Evolutionary conservation across 2,888 invertebrate species (phyloP).

Genomic region (Rhamphomyia laevipes): DNA sequence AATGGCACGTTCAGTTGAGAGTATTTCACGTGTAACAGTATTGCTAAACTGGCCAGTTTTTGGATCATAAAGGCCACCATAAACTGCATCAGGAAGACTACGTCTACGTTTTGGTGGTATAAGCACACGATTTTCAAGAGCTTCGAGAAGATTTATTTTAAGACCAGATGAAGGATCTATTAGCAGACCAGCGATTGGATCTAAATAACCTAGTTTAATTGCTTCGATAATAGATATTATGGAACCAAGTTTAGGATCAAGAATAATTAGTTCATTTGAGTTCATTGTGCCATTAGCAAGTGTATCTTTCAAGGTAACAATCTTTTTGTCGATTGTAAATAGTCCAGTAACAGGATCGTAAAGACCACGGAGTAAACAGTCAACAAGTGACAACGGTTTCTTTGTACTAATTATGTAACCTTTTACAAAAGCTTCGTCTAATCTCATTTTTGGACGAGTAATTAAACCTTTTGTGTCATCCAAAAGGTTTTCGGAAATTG

Average conservation of each 20-base stretch:
- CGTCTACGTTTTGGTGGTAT: conserved; percentile 72
- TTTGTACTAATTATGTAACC: conserved; percentile 68
- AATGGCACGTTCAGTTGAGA: conserved; percentile 73
- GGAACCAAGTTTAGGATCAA: conserved; percentile 67
- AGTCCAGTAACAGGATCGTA: conserved; percentile 65
- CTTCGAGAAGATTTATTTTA: conserved; percentile 68
- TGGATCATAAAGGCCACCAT: conserved; percentile 81
- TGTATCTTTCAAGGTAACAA: conserved; percentile 60
- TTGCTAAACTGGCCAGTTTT: conserved; percentile 71
- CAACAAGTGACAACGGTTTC: conserved; percentile 71
- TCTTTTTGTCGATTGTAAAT: conserved; percentile 55
- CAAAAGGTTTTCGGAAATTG: conserved; percentile 55
- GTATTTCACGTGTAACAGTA: conserved; percentile 64
- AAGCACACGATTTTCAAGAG: conserved; percentile 69
- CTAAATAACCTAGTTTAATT: conserved; percentile 61
- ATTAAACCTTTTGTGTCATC: conserved; percentile 59
- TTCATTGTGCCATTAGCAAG: conserved; percentile 57
- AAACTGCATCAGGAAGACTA: conserved; percentile 79
- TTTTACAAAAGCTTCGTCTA: conserved; percentile 69
- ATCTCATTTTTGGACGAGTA: conserved; percentile 54
- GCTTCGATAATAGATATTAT: conserved; percentile 71
- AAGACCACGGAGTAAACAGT: conserved; percentile 67
- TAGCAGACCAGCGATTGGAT: conserved; percentile 67
- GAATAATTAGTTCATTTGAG: conserved; percentile 61
- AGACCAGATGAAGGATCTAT: conserved; percentile 62